Evolutionary conservation across 1,140 invertebrate genomes (phyloP).

Genomic region (Neodiprion fabricii): DNA sequence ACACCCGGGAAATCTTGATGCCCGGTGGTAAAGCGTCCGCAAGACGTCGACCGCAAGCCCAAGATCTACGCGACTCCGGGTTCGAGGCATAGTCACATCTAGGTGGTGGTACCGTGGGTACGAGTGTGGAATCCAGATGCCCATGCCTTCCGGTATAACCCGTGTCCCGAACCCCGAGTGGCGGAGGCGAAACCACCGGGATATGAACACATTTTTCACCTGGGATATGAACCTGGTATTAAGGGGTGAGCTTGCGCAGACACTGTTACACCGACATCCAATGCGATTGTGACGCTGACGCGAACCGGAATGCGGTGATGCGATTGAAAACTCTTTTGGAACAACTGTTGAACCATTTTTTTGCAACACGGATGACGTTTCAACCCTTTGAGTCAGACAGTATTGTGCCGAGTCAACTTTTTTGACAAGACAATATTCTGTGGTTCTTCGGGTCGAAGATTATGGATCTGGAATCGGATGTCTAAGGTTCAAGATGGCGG

Average conservation of each 20-base stretch:
- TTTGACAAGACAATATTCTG: too few species aligned
- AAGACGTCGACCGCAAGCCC: not conserved
- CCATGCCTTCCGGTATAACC: not conserved
- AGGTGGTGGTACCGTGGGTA: not conserved
- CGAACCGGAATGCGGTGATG: not conserved
- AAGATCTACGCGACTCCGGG: not conserved
- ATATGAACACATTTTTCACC: conserved; percentile 1
- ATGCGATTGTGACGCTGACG: not conserved
- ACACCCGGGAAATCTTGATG: not conserved
- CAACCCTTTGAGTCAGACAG: too few species aligned
- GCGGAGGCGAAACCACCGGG: not conserved
- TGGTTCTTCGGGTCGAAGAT: too few species aligned
- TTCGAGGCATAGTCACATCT: not conserved
- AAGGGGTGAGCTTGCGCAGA: not conserved
- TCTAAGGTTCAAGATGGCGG: too few species aligned
- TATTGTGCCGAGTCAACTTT: too few species aligned
- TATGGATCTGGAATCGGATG: too few species aligned
- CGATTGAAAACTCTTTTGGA: not conserved
- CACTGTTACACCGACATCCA: not conserved
- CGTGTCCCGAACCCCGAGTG: not conserved
- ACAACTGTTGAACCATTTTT: too few species aligned
- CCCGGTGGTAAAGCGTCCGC: not conserved
- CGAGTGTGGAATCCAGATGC: conserved; percentile 1
- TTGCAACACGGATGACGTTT: too few species aligned
- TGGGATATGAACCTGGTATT: not conserved